Evolutionary conservation across 2,888 invertebrate species (phyloP), one percentile per base, ranked within the genome.

Genomic region (Chrysolina americana): DNA sequence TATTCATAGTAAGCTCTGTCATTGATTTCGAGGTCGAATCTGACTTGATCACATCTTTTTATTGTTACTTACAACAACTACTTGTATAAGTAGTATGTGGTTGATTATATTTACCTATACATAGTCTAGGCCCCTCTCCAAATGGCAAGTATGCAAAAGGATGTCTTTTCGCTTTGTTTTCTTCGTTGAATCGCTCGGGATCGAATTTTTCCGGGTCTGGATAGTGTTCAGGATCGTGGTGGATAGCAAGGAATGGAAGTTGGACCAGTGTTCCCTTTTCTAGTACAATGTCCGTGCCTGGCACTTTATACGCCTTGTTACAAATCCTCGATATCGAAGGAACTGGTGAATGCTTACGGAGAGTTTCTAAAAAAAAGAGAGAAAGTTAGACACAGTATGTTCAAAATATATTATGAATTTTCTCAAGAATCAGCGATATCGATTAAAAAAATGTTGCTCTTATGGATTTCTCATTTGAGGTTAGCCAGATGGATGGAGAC

Each of bases 161-260:
- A 13, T 76, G 78, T 50, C 79, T 66, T 41, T 76, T 77, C 0
- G 68, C 87, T 75, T 90, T 91, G 19, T 89, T 89, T 65, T 90
- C 89, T 10, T 88, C 86, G 0, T 88, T 84, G 85, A 92, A 93
- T 75, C 92, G 88, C 23, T 92, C 91, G 0, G 93, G 92, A 70
- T 90, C 89, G 76, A 92, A 93, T 41, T 88, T 88, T 0, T 91
- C 89, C 0, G 93, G 93, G 8, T 93, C 88, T 0, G 91, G 90
- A 71, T 79, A 82, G 72, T 80, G 76, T 56, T 81, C 79, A n/a
- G 79, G 78, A 77, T 83, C 82, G 53, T n/a, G 21, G 23, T 76
- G 78, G 15, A 79, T 75, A 5, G 70, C 76, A 9, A 53, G 41
- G 44, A 74, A 41, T 11, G 76, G 64, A 13, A 79, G 70, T 0